Conservation (phyloP, 2,797 vertebrate genomes). For the Channallabes apus region DNA sequence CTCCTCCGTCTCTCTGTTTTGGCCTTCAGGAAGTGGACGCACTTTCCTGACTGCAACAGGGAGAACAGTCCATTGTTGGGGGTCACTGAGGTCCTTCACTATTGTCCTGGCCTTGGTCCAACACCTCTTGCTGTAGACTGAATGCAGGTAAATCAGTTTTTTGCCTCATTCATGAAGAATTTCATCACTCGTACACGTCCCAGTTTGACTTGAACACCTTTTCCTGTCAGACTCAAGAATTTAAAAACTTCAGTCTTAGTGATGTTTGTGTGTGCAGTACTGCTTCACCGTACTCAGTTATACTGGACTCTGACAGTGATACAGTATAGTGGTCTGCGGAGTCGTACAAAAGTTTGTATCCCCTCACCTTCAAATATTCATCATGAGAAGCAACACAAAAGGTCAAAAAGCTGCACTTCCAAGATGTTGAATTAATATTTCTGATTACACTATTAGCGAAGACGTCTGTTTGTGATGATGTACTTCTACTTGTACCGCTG, state of each 20-base stretch:
- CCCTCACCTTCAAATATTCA: background rate
- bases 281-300: background rate
- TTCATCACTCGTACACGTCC: too few relatives aligned
- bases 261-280: background rate
- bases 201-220: too few relatives aligned
- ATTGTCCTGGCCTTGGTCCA: too few relatives aligned
- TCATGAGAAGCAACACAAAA: background rate
- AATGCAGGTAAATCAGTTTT: too few relatives aligned
- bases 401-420: background rate
- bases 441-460: background rate
- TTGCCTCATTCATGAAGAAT: too few relatives aligned
- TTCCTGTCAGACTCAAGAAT: background rate
- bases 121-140: too few relatives aligned
- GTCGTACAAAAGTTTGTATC: background rate
- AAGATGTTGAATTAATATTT: background rate
- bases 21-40: too few relatives aligned
- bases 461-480: background rate
- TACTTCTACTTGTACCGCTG: background rate
- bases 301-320: background rate
- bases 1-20: too few relatives aligned
- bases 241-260: background rate
- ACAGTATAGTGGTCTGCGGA: background rate
- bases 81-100: too few relatives aligned
- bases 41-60: too few relatives aligned
- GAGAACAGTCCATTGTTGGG: too few relatives aligned